Evolutionary conservation across 2,797 vertebrate species (phyloP), one percentile per base, ranked within the genome.

Genomic region (Melanotaenia nigrans): DNA sequence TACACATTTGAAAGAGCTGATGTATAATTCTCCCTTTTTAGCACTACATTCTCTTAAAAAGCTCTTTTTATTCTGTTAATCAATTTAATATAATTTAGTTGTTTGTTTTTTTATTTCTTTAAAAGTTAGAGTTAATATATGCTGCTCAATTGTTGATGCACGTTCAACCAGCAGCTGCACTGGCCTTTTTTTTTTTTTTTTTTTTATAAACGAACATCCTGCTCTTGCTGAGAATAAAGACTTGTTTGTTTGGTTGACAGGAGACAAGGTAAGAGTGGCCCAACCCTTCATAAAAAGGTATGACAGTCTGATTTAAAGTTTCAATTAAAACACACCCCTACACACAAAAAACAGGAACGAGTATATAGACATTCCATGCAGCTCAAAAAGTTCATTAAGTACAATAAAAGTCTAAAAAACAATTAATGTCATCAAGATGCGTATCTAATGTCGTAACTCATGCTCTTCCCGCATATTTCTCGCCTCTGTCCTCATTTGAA

Each of bases 261-360:
- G 36, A 74, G 55, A 67, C 45, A 61, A 45, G 69, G 57, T 65
- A 56, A 73, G 57, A 75, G 45, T 38, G 69, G 82, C 73, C 81
- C 74, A 73, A 71, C 75, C 79, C 78, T 77, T 75, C 36, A 71
- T 51, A 68, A 73, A 72, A 71, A 83, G 59, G 55, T 73, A 70
- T 84, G 82, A 83, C 86, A 88, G 73, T 6, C n/a, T 83, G 83
- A 89, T 85, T 88, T 84, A 89, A 65, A 57, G 79, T 65, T 84
- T 81, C 84, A 85, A 85, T 86, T 82, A 83, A 87, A 72, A 74
- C 13, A 56, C 57, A 55, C 0, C 24, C 6, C 47, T 62, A 9
- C 45, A 47, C 45, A 73, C 57, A 76, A 60, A 75, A 67, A 67
- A 58, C 49, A 73, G 36, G 53, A 25, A 71, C 64, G 69, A 12